Evolutionary conservation across 2,888 invertebrate species (phyloP).

Genomic region (Lutraria lutraria): DNA sequence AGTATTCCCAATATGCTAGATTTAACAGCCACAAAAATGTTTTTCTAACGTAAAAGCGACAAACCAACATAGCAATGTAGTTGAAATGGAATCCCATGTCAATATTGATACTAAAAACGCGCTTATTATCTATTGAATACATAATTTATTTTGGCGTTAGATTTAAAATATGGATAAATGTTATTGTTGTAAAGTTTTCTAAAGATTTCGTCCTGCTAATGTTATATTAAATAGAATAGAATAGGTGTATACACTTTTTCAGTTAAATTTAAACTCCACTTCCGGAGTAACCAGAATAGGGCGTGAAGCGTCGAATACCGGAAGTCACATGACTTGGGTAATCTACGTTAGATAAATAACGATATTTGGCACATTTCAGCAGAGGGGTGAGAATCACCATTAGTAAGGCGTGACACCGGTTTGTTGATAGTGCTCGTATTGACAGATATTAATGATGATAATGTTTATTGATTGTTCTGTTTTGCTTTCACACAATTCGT

Average conservation of each 20-base stretch:
- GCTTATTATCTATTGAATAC: slow-evolving; percentile 40
- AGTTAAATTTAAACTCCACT: slow-evolving; percentile 26
- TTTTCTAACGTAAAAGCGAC: slow-evolving; percentile 40
- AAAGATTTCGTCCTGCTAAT: slow-evolving; percentile 55
- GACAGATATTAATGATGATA: slow-evolving; percentile 32
- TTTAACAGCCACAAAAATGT: slow-evolving; percentile 32
- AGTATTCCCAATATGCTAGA: background rate
- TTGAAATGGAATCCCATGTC: slow-evolving; percentile 33
- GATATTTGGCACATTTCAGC: slow-evolving; percentile 45
- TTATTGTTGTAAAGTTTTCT: slow-evolving; percentile 54
- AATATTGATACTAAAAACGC: slow-evolving; percentile 42
- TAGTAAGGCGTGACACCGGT: slow-evolving; percentile 55
- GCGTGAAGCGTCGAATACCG: slow-evolving; percentile 47
- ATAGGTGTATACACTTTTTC: slow-evolving; percentile 39
- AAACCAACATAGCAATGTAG: slow-evolving; percentile 33
- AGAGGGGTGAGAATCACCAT: slow-evolving; percentile 42
- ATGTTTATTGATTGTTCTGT: slow-evolving; percentile 38
- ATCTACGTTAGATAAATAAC: slow-evolving; percentile 35
- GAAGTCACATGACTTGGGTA: slow-evolving; percentile 39
- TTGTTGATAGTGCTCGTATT: slow-evolving; percentile 51
- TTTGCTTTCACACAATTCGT: slow-evolving; percentile 23
- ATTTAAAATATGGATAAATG: slow-evolving; percentile 51
- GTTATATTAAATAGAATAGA: slow-evolving; percentile 52
- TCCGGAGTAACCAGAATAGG: slow-evolving; percentile 33
- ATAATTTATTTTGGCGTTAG: slow-evolving; percentile 46